Evolutionary conservation across 1,140 invertebrate genomes (phyloP), one percentile per base, ranked within the genome.

Genomic region (Eulimnadia texana): DNA sequence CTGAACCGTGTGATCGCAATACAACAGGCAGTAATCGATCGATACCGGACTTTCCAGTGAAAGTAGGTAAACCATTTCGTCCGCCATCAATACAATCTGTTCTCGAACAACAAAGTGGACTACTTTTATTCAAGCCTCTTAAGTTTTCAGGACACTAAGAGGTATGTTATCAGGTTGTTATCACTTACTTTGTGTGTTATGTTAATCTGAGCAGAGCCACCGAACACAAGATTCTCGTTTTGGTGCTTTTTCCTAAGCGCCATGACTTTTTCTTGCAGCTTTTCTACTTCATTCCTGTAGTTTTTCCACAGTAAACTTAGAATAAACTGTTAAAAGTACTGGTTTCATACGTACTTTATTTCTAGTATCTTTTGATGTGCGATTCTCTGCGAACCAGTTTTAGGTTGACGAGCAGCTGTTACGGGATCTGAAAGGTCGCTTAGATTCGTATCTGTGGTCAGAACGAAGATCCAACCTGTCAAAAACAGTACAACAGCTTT

Each of bases 1-100:
- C 29, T 57, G 55, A 27, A 57, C 55, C 27, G 27, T 33, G 1
- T 27, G 25, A 33, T 57, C 28, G 20, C 55, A 29, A 13, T 57
- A 27, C 2, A 57, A 20, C 10, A 57, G 55, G 20, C 27, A 29
- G 29, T 29, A 57, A 33, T 57, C 33, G 24, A 57, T 57, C n/a
- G 55, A 57, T 16, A 57, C 55, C 11, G 27, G 55, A 1, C 55
- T 57, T 1, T 57, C 55, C 24, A 57, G 27, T 10, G 11, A 9
- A 27, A 57, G n/a, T 2, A 19, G 33, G 33, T 57, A 57, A 20
- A 33, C 55, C n/a, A 29, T 57, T n/a, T 57, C 27, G 10, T 57
- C 16, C 24, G 19, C 52, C 10, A 54, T 27, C 11, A 54, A 54
- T 16, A 25, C 28, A 23, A 54, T 54, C 52, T 54, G 1, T 13